Evolutionary conservation across 2,888 invertebrate species (phyloP).

Genomic region (Lingula anatina): DNA sequence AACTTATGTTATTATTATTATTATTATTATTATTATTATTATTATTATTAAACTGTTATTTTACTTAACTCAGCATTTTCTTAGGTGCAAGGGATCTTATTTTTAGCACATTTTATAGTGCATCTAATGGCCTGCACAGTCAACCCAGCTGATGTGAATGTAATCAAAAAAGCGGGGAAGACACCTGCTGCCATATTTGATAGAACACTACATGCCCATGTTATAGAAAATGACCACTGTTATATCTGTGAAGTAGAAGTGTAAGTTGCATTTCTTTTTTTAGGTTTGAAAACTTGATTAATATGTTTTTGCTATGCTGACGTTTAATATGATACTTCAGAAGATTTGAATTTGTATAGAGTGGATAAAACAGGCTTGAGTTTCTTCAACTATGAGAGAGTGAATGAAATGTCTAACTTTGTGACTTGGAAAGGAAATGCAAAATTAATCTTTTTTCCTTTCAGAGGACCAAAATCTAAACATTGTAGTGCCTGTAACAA

Average conservation of each 20-base stretch:
- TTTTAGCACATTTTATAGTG: slow-evolving; percentile 68
- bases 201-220: slow-evolving; percentile 79
- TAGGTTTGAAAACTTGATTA: no score
- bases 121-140: slow-evolving; percentile 75
- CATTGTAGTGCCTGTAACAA: slow-evolving; percentile 97
- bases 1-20: no score
- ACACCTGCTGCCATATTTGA: slow-evolving; percentile 77
- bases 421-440: no score
- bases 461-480: slow-evolving; percentile 58
- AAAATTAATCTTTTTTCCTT: slow-evolving; percentile 16
- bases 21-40: no score
- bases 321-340: no score
- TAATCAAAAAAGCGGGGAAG: slow-evolving; percentile 58
- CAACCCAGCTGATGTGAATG: slow-evolving; percentile 79
- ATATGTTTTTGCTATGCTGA: no score
- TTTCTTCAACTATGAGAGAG: no score
- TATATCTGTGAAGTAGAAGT: slow-evolving; percentile 73
- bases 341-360: no score
- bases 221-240: slow-evolving; percentile 91
- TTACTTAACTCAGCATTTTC: slow-evolving; percentile 13
- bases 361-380: no score
- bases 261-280: slow-evolving; percentile 52
- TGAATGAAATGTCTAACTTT: no score
- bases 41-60: no score
- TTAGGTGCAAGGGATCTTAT: slow-evolving; percentile 58